Evolutionary conservation across 2,113 vertebrate species (phyloP), one percentile per base, ranked within the genome.

Genomic region (Corvus cornix): DNA sequence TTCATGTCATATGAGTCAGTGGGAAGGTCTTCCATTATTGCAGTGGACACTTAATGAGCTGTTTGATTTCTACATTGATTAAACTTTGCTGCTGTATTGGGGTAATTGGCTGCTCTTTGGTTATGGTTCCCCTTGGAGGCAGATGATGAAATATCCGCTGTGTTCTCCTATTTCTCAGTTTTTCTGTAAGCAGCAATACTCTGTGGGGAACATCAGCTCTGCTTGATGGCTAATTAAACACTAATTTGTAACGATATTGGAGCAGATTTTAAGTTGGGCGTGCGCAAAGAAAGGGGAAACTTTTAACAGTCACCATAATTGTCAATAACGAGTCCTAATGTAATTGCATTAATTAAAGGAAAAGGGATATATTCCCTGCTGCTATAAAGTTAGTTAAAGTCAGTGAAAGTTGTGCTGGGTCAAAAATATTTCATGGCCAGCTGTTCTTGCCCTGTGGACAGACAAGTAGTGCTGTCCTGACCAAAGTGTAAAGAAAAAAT

Each of bases 171-270:
- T 76, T 75, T 92, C 84, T 84, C 55, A 21, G n/a, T 67, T 93
- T 84, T 94, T 91, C 58, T 77, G 52, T 59, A 53, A 93, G 89
- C 73, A 84, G 87, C 78, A 89, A 72, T 90, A 37, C 80, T 91
- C 83, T 89, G 69, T 2, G 3, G 95, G 77, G 87, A 89, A 43
- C 52, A 89, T 91, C 92, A 80, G 73, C 78, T 93, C 84, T 76
- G 68, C 68, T 91, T 88, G 95, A 96, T 94, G 84, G 79, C 93
- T 97, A 97, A 97, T 97, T 97, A 96, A 95, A 94, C 88, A 66
- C 90, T 93, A 96, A 95, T 96, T 95, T 92, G 60, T 87, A 90
- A 86, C 0, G 4, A 73, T 91, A 88, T 59, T 91, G 88, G 82
- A 93, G 75, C 81, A 96, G 93, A 93, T 93, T 95, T 94, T 89